Evolutionary conservation across 1,140 invertebrate species (phyloP).

Genomic region (Aphis gossypii): DNA sequence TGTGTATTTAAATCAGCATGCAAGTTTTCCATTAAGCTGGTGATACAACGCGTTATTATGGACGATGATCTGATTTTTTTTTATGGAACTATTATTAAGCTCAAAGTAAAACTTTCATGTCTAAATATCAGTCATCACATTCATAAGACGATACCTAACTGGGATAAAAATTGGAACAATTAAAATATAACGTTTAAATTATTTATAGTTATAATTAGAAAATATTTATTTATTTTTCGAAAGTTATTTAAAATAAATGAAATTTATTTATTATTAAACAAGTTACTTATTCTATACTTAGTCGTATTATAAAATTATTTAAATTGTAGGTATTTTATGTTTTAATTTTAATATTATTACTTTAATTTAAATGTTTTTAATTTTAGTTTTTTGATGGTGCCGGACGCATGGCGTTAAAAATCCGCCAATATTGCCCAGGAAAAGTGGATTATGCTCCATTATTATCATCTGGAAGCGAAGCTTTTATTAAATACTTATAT

Average conservation of each 20-base stretch:
- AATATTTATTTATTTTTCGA: not conserved
- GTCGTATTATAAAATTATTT: not conserved
- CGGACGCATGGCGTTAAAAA: not conserved
- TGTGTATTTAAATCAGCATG: not conserved
- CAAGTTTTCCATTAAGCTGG: too few relatives aligned
- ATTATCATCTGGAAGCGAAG: conserved; percentile 26
- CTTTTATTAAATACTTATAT: not conserved
- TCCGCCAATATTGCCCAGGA: not conserved
- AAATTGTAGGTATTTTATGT: not conserved
- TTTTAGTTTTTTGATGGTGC: conserved; percentile 35
- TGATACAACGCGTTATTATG: not conserved
- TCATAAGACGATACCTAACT: not conserved
- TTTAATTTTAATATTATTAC: too few relatives aligned
- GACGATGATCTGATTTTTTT: not conserved
- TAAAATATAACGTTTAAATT: not conserved
- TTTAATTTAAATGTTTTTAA: not conserved
- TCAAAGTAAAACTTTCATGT: not conserved
- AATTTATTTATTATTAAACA: not conserved
- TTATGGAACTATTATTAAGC: not conserved
- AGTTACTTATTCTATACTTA: too few relatives aligned
- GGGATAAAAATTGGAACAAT: not conserved
- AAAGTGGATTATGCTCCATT: not conserved
- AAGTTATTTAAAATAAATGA: not conserved
- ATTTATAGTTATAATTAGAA: not conserved
- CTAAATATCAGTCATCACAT: not conserved